These are phyloP conservation scores for Tachuris rubrigastra DNA, from an alignment of 2,113 vertebrate genomes.

Conservation along the genomic window DNA sequence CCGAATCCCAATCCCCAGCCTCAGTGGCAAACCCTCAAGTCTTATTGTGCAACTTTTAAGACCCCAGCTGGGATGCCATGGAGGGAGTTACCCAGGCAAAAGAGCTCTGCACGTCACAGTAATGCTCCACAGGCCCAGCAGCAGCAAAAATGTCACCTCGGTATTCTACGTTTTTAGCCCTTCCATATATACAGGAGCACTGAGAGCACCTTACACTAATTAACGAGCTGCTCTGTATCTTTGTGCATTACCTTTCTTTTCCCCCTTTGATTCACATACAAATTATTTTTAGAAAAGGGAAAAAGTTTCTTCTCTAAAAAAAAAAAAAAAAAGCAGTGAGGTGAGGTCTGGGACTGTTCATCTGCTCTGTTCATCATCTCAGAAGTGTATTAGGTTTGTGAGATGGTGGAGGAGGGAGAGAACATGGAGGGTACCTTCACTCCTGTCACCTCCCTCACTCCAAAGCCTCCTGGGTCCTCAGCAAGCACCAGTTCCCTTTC, in stretches of 20 bases:
- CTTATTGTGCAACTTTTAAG: background rate
- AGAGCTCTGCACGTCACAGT: background rate
- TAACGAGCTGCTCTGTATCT: conserved; percentile 49
- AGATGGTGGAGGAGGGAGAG: background rate
- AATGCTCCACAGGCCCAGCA: background rate
- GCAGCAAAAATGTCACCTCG: background rate
- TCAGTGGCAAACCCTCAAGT: background rate
- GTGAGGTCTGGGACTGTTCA: background rate
- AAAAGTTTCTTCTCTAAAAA: background rate
- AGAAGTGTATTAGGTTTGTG: background rate
- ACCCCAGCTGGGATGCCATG: background rate
- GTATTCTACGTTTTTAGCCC: background rate
- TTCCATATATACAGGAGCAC: background rate
- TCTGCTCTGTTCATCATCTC: background rate
- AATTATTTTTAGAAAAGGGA: conserved; percentile 55
- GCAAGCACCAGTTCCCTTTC: background rate
- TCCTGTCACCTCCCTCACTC: background rate
- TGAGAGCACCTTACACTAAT: conserved; percentile 44
- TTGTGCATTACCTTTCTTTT: conserved; percentile 29
- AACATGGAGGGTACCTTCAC: background rate
- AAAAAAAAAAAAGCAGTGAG: background rate
- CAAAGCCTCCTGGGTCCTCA: background rate
- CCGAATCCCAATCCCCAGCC: background rate
- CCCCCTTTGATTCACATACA: conserved; percentile 21
- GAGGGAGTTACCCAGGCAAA: background rate